phyloP scores from a whole-genome alignment of 2,797 vertebrate species.

The Peromyscus attwateri region DNA sequence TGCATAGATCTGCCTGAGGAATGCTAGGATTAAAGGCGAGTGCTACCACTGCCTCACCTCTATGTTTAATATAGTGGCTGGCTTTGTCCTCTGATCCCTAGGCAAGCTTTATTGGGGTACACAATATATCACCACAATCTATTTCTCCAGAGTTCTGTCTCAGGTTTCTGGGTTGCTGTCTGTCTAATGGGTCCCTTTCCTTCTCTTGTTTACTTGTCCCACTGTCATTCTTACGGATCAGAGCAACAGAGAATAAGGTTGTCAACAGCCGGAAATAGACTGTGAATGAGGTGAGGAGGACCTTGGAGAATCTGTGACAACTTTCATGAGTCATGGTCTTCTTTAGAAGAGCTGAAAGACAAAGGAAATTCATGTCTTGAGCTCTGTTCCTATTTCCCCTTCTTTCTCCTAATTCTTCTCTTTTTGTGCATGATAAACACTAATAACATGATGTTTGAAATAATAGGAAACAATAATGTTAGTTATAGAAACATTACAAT shows the following conservation, averaged over 20 bases:
- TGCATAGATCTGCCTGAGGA: no score
- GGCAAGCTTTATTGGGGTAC: no score
- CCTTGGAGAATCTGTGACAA: conserved; percentile 5
- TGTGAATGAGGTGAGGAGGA: neutral
- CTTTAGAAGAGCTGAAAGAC: conserved; percentile 51
- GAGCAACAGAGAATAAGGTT: conserved; percentile 39
- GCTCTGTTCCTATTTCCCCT: neutral
- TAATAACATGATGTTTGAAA: neutral
- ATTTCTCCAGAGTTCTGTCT: neutral
- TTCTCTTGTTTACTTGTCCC: neutral
- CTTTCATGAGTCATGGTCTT: neutral
- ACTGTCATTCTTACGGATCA: conserved; percentile 67
- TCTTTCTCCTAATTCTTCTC: neutral
- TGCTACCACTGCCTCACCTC: no score
- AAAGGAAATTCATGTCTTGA: conserved; percentile 48
- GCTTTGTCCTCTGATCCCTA: no score
- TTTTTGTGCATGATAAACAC: neutral
- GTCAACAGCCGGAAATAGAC: conserved; percentile 56
- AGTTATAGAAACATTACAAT: neutral
- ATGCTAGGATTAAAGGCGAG: no score
- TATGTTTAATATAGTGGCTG: no score
- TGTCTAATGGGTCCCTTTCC: neutral
- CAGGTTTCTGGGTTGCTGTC: no score
- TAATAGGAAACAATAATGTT: neutral
- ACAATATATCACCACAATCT: no score